Conservation (phyloP, 2,888 invertebrate genomes). For the Brenthis daphne region DNA sequence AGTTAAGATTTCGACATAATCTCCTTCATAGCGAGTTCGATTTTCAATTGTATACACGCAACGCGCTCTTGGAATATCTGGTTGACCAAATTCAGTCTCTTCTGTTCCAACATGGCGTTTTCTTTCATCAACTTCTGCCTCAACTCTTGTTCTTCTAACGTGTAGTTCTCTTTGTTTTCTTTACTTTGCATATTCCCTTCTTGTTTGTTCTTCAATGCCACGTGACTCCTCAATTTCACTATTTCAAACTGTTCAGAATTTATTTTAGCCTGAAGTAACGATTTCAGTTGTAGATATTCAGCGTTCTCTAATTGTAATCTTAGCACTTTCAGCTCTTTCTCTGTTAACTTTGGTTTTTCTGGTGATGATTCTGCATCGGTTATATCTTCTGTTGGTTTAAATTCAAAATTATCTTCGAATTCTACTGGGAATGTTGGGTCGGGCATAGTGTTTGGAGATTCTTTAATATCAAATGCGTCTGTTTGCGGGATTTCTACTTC, state of each 20-base stretch:
- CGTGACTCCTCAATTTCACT: slow-evolving; percentile 82
- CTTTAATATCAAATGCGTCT: slow-evolving; percentile 43
- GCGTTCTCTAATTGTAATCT: slow-evolving; percentile 85
- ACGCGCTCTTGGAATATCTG: slow-evolving; percentile 88
- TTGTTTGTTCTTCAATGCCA: slow-evolving; percentile 75
- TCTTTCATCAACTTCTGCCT: slow-evolving; percentile 80
- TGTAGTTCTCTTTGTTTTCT: slow-evolving; percentile 63
- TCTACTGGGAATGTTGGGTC: slow-evolving; percentile 64
- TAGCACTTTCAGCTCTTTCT: slow-evolving; percentile 81
- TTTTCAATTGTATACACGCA: slow-evolving; percentile 87
- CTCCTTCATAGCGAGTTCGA: slow-evolving; percentile 85
- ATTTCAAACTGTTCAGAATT: slow-evolving; percentile 89
- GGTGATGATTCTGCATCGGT: slow-evolving; percentile 49
- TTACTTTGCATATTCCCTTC: slow-evolving; percentile 59
- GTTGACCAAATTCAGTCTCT: slow-evolving; percentile 84
- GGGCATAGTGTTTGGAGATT: slow-evolving; percentile 46
- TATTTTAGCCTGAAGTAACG: slow-evolving; percentile 86
- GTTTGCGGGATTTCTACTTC: slow-evolving; percentile 37
- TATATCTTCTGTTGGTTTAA: slow-evolving; percentile 54
- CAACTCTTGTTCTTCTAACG: slow-evolving; percentile 69
- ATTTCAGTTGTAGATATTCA: slow-evolving; percentile 85
- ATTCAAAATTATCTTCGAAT: slow-evolving; percentile 62
- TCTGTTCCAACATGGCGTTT: slow-evolving; percentile 86
- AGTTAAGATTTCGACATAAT: slow-evolving; percentile 70
- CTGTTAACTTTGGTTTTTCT: slow-evolving; percentile 80